Conservation (phyloP, 1,140 invertebrate species). For the Yoshiicerus persimilis region DNA sequence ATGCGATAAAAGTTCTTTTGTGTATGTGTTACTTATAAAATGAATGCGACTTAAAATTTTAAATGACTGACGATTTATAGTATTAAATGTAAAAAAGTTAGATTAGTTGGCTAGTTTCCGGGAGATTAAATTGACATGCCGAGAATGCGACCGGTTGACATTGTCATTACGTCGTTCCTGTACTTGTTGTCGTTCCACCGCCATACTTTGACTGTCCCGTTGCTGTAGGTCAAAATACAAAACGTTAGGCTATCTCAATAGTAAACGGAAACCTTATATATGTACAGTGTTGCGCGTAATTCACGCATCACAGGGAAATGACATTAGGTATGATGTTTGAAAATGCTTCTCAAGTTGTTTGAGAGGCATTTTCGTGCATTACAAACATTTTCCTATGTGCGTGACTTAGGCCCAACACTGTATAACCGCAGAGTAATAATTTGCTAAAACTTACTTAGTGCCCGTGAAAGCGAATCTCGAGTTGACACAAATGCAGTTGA, state of each 20-base stretch:
- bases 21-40: background rate
- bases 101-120: background rate
- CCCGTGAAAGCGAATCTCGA: constrained; percentile 74
- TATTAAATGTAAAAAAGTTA: background rate
- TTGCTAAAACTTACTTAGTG: constrained; percentile 62
- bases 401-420: too few relatives aligned
- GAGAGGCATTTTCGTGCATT: too few relatives aligned
- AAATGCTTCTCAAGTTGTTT: too few relatives aligned
- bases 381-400: too few relatives aligned
- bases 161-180: constrained; percentile 29
- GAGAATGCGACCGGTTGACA: constrained; percentile 26
- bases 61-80: background rate
- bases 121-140: constrained; percentile 26
- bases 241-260: background rate
- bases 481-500: constrained; percentile 75
- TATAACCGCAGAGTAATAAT: background rate
- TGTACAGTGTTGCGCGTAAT: too few relatives aligned
- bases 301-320: too few relatives aligned
- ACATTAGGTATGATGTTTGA: too few relatives aligned
- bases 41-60: background rate
- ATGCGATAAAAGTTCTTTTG: background rate
- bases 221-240: background rate
- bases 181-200: background rate
- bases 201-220: constrained; percentile 23
- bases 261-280: too few relatives aligned